Conservation (phyloP, 2,888 invertebrate species). For the Dorcus parallelipipedus region DNA sequence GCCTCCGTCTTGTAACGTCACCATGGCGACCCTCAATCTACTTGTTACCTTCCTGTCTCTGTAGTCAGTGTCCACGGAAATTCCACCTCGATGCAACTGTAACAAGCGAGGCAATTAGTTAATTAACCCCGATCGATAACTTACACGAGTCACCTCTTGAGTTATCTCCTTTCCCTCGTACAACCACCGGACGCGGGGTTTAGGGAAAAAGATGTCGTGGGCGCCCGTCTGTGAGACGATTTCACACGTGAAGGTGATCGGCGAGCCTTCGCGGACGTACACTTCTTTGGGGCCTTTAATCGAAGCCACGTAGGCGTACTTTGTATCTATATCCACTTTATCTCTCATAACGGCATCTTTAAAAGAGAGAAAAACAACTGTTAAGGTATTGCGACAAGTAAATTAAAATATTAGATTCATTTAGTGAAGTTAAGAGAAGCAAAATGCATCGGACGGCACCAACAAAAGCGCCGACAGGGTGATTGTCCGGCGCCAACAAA, state of each 20-base stretch:
- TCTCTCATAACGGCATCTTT: conserved; percentile 19
- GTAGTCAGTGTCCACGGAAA: conserved; percentile 63
- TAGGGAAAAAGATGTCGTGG: conserved; percentile 21
- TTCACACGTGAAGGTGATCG: conserved; percentile 57
- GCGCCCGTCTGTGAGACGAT: conserved; percentile 43
- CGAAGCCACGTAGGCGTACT: conserved; percentile 37
- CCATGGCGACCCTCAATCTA: conserved; percentile 58
- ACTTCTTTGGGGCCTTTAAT: conserved; percentile 57
- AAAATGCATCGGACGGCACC: too few species aligned
- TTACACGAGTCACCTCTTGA: conserved; percentile 49
- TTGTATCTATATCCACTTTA: conserved; percentile 22
- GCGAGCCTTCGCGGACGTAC: conserved; percentile 54
- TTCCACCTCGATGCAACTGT: conserved; percentile 55
- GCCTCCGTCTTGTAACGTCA: conserved; percentile 54
- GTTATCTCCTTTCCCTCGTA: conserved; percentile 56
- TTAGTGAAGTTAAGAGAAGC: too few species aligned
- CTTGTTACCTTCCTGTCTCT: conserved; percentile 58
- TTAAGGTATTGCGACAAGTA: too few species aligned
- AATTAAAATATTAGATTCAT: too few species aligned
- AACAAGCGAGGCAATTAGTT: conserved; percentile 14
- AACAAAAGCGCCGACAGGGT: too few species aligned
- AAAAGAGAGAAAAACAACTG: neutral
- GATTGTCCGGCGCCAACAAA: too few species aligned
- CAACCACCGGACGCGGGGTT: conserved; percentile 53
- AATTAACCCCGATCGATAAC: conserved; percentile 5